Evolutionary conservation across 2,113 vertebrate species (phyloP), one percentile per base, ranked within the genome.

Genomic region (Columbina picui): DNA sequence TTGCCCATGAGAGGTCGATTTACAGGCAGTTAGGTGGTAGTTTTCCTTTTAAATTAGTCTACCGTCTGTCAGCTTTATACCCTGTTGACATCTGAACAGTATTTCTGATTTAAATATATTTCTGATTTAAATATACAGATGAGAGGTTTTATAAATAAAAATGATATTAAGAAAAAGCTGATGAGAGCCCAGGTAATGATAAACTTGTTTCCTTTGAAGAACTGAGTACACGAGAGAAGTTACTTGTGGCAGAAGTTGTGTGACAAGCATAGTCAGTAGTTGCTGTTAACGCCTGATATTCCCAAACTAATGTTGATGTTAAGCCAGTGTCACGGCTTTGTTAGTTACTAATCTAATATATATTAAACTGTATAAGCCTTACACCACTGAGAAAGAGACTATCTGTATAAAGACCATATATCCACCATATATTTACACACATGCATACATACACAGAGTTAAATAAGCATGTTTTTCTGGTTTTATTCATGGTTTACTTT

Each of bases 21-120:
- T 96, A 83, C 50, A 85, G 50, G 39, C n/a, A 56, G 63, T 73
- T 90, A 53, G 5, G 12, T 87, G 41, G 43, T 90, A 85, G 41
- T 92, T 94, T 79, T 70, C 38, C 47, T 87, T 91, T 89, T 77
- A 87, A 68, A 84, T 86, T 65, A 75, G 38, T 74, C 57, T 90
- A 47, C 90, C 61, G 56, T 87, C 91, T 96, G 82, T 87, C 52
- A 71, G 29, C 32, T 83, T 85, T 83, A 55, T 85, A 81, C 30
- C 26, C 64, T 77, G 8, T 81, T 91, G 78, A 89, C 57, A 89
- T 85, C 43, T 90, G 22, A 47, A 78, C 27, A 10, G 67, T 82
- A 49, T 60, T 87, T 90, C 43, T 60, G n/a, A 39, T 76, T 71
- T 47, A 75, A 91, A 71, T 93, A 50, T 19, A 84, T 60, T 87